Percentiles rank a stretch among this genome's conserved stretches.
Conservation (phyloP, 2,113 vertebrate species). For the Rhineura floridana region DNA sequence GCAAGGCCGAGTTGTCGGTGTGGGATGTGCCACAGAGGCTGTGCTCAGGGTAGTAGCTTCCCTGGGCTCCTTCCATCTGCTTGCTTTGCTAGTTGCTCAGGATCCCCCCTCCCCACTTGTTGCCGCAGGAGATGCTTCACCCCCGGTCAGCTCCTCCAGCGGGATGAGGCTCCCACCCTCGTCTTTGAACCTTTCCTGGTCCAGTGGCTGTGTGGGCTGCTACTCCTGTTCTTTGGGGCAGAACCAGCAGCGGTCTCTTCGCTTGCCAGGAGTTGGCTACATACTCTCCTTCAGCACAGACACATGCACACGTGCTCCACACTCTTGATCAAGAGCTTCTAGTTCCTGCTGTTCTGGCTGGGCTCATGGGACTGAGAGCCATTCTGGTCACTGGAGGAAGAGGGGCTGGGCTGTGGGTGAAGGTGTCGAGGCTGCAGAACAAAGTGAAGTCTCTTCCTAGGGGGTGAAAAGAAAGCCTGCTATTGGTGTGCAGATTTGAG, state of each 20-base stretch:
- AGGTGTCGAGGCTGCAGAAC: not conserved
- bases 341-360: too few relatives aligned
- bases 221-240: not conserved
- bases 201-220: not conserved
- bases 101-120: not conserved
- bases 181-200: not conserved
- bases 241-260: not conserved
- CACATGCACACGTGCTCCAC: too few relatives aligned
- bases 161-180: not conserved
- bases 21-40: not conserved
- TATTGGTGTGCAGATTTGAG: not conserved
- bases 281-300: too few relatives aligned
- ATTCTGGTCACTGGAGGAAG: not conserved
- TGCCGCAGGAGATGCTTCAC: too few relatives aligned
- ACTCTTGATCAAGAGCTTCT: too few relatives aligned
- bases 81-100: not conserved
- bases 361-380: too few relatives aligned
- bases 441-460: not conserved
- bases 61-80: not conserved
- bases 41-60: not conserved
- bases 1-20: not conserved
- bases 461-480: not conserved
- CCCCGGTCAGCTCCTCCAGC: not conserved
- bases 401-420: too few relatives aligned
- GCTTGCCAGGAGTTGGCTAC: not conserved